phyloP scores from a whole-genome alignment of 1,140 invertebrate species.

The Pantala flavescens region DNA sequence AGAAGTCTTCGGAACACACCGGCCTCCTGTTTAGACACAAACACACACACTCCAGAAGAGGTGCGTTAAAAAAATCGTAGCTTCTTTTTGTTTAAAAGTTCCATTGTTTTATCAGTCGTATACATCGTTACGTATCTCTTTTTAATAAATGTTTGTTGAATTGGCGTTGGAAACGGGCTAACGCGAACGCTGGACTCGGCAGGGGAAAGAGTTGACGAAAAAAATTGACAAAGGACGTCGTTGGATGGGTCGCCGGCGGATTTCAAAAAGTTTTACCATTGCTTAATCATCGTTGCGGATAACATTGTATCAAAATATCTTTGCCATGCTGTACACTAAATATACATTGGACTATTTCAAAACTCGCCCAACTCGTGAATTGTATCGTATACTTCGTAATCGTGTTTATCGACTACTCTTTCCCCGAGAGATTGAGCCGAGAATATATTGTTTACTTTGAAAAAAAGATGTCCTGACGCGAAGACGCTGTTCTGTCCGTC shows the following conservation, averaged over 20 bases:
- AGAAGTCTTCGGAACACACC: too few species aligned
- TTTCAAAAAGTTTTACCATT: not conserved
- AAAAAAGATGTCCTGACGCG: too few species aligned
- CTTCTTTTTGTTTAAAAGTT: not conserved
- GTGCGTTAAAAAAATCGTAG: not conserved
- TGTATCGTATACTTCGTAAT: not conserved
- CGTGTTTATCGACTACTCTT: not conserved
- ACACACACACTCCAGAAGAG: too few species aligned
- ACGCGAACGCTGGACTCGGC: not conserved
- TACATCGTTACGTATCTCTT: not conserved
- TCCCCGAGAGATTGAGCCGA: not conserved
- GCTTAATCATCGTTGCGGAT: not conserved
- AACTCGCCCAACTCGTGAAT: not conserved
- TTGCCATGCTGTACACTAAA: conserved; percentile 1
- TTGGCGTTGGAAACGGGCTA: not conserved
- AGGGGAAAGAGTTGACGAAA: not conserved
- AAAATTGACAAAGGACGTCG: conserved; percentile 2
- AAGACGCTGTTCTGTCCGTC: too few species aligned
- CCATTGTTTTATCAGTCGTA: not conserved
- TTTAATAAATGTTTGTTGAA: not conserved
- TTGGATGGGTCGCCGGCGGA: not conserved
- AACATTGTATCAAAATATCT: conserved; percentile 8
- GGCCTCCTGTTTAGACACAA: too few species aligned
- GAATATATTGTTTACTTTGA: not conserved
- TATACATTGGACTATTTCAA: not conserved